Evolutionary conservation across 1,140 invertebrate genomes (phyloP), one percentile per base, ranked within the genome.

Genomic region (Formica selysi): DNA sequence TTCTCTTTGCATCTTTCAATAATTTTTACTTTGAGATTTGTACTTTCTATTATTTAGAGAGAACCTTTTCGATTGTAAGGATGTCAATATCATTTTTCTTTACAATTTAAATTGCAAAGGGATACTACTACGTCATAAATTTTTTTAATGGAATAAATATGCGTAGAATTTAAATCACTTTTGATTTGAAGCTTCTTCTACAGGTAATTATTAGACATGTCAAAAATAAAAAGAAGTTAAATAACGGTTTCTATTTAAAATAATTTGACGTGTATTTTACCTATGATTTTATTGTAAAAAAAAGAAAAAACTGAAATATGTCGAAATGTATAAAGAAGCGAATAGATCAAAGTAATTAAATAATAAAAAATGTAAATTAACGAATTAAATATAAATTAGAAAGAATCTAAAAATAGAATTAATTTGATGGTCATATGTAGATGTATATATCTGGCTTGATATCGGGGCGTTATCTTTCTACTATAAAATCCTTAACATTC

Each of bases 201-300:
- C 38, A 29, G 57, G 64, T 70, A 41, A 80, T 80, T 70, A 80
- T 51, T 70, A 80, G 36, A 67, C 36, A 70, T 44, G 32, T 7
- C 10, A 70, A 44, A 80, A 41, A 48, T 41, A 57, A 59, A 59
- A 65, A 70, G 59, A 70, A 80, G 57, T 80, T 65, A 57, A 51
- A 22, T 10, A 38, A n/a, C 22, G 36, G 22, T 10, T 70, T 70
- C 22, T 26, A 41, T 22, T 57, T 68, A 80, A 57, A 41, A 5
- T 32, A 16, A 70, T 57, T 65, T 41, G 5, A 65, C 22, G 44
- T 54, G 32, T 41, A 68, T 54, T 32, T 70, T 10, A 2, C 4
- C 13, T 26, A 10, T n/a, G n/a, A 41, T 29, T 70, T 70, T 41
- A 80, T 54, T 29, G n/a, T 29, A 70, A 80, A 70, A 57, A 65